These are phyloP conservation scores for Phania funesta DNA, from an alignment of 2,888 invertebrate genomes.

Conservation along the genomic window DNA sequence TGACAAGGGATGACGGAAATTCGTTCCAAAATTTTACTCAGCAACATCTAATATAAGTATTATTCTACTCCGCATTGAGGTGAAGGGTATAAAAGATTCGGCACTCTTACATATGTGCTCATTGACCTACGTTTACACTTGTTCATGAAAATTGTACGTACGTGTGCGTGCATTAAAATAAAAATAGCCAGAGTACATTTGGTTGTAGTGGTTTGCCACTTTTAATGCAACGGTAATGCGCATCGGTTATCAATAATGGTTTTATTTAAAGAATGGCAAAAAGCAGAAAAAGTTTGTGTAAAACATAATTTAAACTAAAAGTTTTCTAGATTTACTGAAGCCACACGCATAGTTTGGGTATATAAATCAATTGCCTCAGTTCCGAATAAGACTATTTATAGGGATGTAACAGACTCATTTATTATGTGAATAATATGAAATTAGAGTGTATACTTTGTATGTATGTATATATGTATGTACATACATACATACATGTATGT, in stretches of 20 bases:
- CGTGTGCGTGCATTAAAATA: neutral
- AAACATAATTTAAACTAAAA: constrained; percentile 25
- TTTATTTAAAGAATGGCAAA: constrained; percentile 33
- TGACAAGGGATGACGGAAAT: no score
- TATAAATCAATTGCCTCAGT: constrained; percentile 59
- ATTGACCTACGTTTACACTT: neutral
- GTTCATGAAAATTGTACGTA: neutral
- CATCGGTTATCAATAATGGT: constrained; percentile 59
- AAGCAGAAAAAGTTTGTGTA: neutral
- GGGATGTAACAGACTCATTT: neutral
- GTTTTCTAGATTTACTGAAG: constrained; percentile 43
- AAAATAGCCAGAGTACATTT: constrained; percentile 25
- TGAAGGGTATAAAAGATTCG: neutral
- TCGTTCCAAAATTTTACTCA: neutral
- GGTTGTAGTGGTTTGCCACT: constrained; percentile 62
- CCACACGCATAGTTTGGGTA: constrained; percentile 41
- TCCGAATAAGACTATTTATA: constrained; percentile 19
- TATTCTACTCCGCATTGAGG: constrained; percentile 6
- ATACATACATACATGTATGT: neutral
- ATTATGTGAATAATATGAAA: no score
- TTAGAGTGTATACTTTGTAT: no score
- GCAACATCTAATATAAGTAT: constrained; percentile 36
- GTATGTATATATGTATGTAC: neutral
- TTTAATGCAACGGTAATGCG: constrained; percentile 65
- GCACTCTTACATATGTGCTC: no score